Base-by-base conservation (phyloP, 2,888 invertebrate genomes). In the Thalpophila matura region DNA sequence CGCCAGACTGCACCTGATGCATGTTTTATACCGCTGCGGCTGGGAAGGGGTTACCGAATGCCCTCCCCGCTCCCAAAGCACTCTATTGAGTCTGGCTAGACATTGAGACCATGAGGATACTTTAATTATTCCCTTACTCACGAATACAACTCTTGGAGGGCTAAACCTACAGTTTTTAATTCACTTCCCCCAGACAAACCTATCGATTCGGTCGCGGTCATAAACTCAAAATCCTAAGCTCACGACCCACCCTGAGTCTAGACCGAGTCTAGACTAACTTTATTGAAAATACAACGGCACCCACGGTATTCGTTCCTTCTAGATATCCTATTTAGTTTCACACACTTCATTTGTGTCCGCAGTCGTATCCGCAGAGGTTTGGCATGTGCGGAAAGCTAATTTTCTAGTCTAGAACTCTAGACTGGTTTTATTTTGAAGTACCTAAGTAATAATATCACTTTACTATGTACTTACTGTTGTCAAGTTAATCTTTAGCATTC, bases 241-340 rank as follows among this genome's bases (percentile, higher is more conserved):
- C 60, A 59, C 50, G 22, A 58, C 61, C 72, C 76, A 61, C 74
- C 75, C 75, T 72, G 75, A 79, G 93, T 92, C 93, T 93, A 93
- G 93, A 92, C 93, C 61, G 7, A 70, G 93, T 92, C 93, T 93
- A 93, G 93, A 93, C 93, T 79, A 74, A 81, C 75, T 86, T 83
- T 82, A 86, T 86, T 86, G 80, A 73, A 80, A 80, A 82, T 71
- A 80, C 73, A 79, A 74, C 74, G 46, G 69, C 80, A 79, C 63
- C 72, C 63, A 47, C 61, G 47, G 57, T 59, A 65, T 64, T 69
- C n/a, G 35, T 54, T 53, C 29, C 54, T n/a, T 26, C 24, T 27
- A 27, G 29, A 43, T 45, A 43, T 42, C 18, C 47, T 49, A 45
- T 65, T 61, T 31, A 62, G 40, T 73, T 77, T 45, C 45, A 51